Evolutionary conservation across 2,797 vertebrate species (phyloP).

Genomic region (Hypotaenidia okinawae): DNA sequence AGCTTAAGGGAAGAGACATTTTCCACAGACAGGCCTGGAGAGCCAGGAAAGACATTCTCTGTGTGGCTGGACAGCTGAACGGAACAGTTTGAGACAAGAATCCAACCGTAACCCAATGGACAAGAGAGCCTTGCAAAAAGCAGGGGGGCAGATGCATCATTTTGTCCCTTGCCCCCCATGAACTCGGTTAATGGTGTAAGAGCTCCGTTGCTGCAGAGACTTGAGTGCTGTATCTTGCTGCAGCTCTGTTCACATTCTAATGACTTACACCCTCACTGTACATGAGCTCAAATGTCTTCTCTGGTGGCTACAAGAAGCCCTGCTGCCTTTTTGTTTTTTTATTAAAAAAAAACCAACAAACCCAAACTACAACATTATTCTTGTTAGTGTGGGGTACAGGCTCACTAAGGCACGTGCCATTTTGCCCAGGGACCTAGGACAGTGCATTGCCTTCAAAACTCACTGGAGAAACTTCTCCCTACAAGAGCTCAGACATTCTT

Average conservation of each 20-base stretch:
- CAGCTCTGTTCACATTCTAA: background rate
- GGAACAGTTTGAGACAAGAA: background rate
- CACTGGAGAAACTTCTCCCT: background rate
- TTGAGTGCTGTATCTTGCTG: background rate
- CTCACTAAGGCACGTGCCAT: background rate
- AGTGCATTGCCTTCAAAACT: background rate
- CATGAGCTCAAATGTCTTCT: background rate
- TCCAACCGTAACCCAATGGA: background rate
- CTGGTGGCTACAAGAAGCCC: background rate
- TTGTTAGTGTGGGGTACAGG: background rate
- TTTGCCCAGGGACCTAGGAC: background rate
- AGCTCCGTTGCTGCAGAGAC: background rate
- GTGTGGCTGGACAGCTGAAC: background rate
- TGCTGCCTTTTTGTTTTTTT: background rate
- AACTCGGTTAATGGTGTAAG: background rate
- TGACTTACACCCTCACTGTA: background rate
- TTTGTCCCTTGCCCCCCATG: accelerated
- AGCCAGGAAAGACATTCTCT: background rate
- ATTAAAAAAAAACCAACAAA: background rate
- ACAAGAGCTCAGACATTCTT: background rate
- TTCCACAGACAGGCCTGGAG: background rate
- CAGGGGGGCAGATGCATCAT: background rate
- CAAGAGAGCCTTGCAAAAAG: background rate
- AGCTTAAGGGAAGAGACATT: background rate
- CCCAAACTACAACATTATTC: background rate